Base-by-base conservation (phyloP, 1,140 invertebrate genomes). In the Drosophila takahashii region DNA sequence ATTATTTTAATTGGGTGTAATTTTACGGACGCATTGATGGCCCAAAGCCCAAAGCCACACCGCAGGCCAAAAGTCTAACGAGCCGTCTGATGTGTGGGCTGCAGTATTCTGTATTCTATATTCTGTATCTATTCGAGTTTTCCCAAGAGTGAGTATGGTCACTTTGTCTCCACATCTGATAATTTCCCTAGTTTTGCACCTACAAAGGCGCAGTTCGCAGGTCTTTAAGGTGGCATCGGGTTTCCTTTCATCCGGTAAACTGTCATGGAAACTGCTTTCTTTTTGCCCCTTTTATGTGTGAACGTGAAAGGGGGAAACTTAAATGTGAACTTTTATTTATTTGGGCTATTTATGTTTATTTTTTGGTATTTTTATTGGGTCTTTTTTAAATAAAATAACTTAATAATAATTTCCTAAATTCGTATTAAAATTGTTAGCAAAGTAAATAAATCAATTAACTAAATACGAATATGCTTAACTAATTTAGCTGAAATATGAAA, bases 1-100 rank as follows among this genome's bases (percentile, higher is more conserved):
- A 56, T 52, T 45, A 58, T 76, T 76, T 47, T 76, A 66, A 76
- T 76, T 76, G 71, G 60, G 26, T 75, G 59, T 65, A 74, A 65
- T 60, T 74, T 69, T 70, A 69, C 42, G 66, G 64, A 47, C 47
- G 39, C 41, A 54, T 41, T 61, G 66, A 44, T 32, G 52, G 72
- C 60, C 37, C 13, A 32, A 29, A 32, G 7, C 29, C 29, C 8
- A 8, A 32, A 7, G 8, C 29, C 29, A 36, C 42, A 51, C 66
- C 66, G 54, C 59, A 74, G 52, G 45, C 53, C 39, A 56, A 27
- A 26, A 13, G 26, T 32, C 50, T 70, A 69, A 56, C 66, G 27
- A 70, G 64, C 62, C 27, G 47, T 10, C 47, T n/a, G 27, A 22
- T 29, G 13, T 29, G 27, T 39, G 34, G 29, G 48, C 27, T 32